Percentiles rank a stretch among this genome's conserved stretches.
Evolutionary conservation across 2,113 vertebrate species (phyloP).

Genomic region (Calyptomena viridis): DNA sequence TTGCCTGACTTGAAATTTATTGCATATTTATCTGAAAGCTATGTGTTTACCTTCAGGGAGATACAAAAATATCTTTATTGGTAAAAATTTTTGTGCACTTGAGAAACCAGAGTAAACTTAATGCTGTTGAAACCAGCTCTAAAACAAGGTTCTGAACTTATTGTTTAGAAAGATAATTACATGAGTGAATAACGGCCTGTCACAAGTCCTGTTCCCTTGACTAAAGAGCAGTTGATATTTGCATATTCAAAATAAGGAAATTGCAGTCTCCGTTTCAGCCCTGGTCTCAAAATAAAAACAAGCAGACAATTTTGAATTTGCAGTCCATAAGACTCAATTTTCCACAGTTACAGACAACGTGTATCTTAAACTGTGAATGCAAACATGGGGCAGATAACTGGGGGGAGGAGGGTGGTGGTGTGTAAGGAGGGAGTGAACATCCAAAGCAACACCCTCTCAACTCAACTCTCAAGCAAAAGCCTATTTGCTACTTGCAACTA

Average conservation of each 20-base stretch:
- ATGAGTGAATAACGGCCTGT: background rate
- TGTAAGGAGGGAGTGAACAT: background rate
- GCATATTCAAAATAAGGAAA: background rate
- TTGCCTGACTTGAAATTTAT: background rate
- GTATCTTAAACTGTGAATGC: background rate
- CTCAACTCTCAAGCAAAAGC: background rate
- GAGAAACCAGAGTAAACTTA: background rate
- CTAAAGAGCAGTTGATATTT: background rate
- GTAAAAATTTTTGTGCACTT: background rate
- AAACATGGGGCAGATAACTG: background rate
- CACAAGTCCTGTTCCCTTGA: background rate
- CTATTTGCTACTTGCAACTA: background rate
- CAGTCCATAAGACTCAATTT: background rate
- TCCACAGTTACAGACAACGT: background rate
- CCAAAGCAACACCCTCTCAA: background rate
- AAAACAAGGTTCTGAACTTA: background rate
- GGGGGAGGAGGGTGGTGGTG: rapidly evolving
- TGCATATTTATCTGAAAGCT: background rate
- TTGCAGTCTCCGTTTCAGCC: background rate
- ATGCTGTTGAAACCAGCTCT: background rate
- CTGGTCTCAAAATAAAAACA: background rate
- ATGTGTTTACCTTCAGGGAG: background rate
- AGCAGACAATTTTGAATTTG: background rate
- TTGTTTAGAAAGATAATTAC: background rate
- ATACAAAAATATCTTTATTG: background rate